Conservation (phyloP, 2,113 vertebrate species). For the Microtus ochrogaster region DNA sequence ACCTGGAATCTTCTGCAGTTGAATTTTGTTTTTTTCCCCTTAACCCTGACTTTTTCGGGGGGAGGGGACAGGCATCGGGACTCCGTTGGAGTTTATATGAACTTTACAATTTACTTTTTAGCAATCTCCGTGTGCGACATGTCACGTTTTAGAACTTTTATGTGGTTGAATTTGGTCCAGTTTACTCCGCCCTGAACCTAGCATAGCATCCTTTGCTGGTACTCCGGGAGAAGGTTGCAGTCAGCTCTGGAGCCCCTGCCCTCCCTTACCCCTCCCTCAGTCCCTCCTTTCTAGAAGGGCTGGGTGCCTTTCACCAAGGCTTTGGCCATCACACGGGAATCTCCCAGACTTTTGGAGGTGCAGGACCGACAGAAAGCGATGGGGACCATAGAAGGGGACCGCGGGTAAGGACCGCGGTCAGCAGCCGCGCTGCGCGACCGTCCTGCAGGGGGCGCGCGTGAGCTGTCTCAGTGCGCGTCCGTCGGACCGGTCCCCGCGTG, state of each 20-base stretch:
- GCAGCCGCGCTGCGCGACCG: background rate
- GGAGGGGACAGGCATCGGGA: background rate
- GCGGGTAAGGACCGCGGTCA: background rate
- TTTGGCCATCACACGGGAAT: background rate
- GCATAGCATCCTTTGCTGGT: background rate
- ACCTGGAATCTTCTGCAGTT: background rate
- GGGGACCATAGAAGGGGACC: background rate
- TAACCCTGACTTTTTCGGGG: background rate
- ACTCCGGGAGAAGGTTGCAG: background rate
- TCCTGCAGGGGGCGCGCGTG: conserved; percentile 64
- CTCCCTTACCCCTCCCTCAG: background rate
- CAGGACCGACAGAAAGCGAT: background rate
- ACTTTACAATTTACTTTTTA: conserved; percentile 10
- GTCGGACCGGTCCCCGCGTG: background rate
- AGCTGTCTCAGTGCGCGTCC: fast-evolving
- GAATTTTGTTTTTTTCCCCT: background rate
- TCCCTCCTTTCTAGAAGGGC: background rate
- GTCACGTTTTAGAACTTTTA: background rate
- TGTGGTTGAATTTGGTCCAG: background rate
- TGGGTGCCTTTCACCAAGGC: background rate
- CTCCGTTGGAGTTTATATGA: background rate
- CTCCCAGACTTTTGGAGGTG: background rate
- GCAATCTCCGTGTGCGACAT: background rate
- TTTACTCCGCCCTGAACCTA: background rate
- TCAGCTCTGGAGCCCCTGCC: background rate